Conservation (phyloP, 2,113 vertebrate genomes). For the Pedionomus torquatus region DNA sequence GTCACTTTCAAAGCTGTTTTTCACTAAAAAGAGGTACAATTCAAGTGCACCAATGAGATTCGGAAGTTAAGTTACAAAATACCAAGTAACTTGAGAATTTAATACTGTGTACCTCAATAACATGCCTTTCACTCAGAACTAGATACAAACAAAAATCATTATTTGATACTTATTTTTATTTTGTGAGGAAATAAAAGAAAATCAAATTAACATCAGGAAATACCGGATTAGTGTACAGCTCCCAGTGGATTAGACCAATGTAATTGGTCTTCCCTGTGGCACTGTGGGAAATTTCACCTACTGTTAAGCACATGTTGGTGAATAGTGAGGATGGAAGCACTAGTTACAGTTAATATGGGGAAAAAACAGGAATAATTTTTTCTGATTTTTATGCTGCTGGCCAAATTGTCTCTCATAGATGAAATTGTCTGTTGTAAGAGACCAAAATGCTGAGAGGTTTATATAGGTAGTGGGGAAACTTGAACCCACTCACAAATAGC, state of each 20-base stretch:
- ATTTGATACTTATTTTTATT: not conserved
- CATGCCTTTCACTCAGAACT: not conserved
- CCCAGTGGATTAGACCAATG: not conserved
- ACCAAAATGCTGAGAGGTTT: not conserved
- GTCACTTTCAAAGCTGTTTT: not conserved
- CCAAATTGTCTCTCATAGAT: not conserved
- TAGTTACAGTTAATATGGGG: not conserved
- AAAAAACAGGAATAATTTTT: no score
- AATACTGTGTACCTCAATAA: not conserved
- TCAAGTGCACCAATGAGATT: not conserved
- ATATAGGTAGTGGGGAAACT: not conserved
- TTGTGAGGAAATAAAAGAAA: not conserved
- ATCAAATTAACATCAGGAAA: not conserved
- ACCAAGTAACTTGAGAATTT: not conserved
- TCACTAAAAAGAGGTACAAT: not conserved
- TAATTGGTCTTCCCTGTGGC: not conserved
- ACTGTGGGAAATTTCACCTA: not conserved
- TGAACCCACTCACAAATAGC: not conserved
- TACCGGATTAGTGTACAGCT: not conserved
- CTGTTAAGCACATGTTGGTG: not conserved
- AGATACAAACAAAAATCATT: not conserved
- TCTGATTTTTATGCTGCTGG: not conserved
- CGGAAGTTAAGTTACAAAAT: not conserved
- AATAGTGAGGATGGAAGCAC: not conserved
- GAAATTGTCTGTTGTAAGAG: not conserved